Evolutionary conservation across 2,113 vertebrate species (phyloP).

Genomic region (Oophaga pumilio): DNA sequence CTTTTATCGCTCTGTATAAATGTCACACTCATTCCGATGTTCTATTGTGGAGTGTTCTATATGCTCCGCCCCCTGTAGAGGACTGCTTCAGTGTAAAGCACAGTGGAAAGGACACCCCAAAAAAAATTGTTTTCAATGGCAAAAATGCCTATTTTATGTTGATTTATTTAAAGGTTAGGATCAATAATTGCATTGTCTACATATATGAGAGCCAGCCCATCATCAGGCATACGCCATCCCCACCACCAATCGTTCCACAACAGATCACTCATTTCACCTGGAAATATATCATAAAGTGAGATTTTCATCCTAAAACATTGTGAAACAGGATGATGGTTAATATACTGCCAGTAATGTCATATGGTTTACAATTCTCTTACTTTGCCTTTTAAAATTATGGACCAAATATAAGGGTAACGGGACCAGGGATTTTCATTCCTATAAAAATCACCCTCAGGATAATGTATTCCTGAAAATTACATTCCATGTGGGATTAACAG

Average conservation of each 20-base stretch:
- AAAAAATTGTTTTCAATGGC: neutral
- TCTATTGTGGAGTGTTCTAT: neutral
- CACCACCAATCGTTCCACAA: neutral
- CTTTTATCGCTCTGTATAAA: neutral
- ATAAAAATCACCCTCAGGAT: neutral
- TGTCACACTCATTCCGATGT: neutral
- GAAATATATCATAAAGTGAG: neutral
- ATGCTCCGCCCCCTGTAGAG: neutral
- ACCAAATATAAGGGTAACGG: conserved; percentile 31
- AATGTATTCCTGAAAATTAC: neutral
- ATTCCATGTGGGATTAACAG: neutral
- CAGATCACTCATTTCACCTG: neutral
- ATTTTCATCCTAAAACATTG: neutral
- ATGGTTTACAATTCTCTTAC: conserved; percentile 14
- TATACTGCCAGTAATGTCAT: conserved; percentile 7
- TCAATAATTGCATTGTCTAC: neutral
- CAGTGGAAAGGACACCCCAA: neutral
- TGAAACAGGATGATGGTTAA: neutral
- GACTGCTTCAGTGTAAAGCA: neutral
- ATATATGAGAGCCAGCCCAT: neutral
- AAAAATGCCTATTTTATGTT: neutral
- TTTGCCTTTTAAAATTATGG: conserved; percentile 47
- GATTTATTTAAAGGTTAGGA: neutral
- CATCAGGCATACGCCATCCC: neutral
- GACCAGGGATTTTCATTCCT: neutral